A percentile compares a stretch with the other conserved stretches of the same genome.
Evolutionary conservation across 2,113 vertebrate genomes (phyloP).

Genomic region (Pimephales promelas): DNA sequence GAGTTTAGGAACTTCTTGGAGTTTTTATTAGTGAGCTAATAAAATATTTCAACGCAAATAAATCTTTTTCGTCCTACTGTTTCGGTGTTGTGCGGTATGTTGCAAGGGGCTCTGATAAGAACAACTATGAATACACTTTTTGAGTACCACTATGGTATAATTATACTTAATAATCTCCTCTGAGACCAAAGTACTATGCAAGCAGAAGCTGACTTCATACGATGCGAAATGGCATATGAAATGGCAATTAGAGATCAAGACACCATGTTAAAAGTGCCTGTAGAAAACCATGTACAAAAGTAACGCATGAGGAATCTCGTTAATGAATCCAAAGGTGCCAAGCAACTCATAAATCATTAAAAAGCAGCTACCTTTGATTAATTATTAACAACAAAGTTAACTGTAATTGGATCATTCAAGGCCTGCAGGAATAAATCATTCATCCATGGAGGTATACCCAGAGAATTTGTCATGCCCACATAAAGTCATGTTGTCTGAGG

Average conservation of each 20-base stretch:
- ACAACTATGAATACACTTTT: background rate
- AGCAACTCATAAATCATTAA: constrained; percentile 64
- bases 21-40: background rate
- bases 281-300: constrained; percentile 25
- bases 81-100: too few species aligned
- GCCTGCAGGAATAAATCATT: constrained; percentile 53
- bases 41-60: background rate
- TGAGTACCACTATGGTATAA: background rate
- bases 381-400: constrained; percentile 61
- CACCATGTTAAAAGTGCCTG: constrained; percentile 39
- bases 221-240: constrained; percentile 56
- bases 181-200: constrained; percentile 41
- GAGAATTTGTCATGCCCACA: constrained; percentile 33
- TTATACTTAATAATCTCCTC: constrained; percentile 31
- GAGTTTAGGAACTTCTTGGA: too few species aligned
- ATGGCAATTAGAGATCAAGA: constrained; percentile 41
- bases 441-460: constrained; percentile 20
- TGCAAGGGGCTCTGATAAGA: background rate
- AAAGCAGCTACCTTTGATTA: constrained; percentile 64
- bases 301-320: constrained; percentile 44
- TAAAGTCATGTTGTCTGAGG: constrained; percentile 40
- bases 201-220: constrained; percentile 50
- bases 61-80: background rate
- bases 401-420: constrained; percentile 64
- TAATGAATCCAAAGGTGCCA: constrained; percentile 63